phyloP scores from a whole-genome alignment of 2,113 vertebrate genomes.

The Cynocephalus volans region DNA sequence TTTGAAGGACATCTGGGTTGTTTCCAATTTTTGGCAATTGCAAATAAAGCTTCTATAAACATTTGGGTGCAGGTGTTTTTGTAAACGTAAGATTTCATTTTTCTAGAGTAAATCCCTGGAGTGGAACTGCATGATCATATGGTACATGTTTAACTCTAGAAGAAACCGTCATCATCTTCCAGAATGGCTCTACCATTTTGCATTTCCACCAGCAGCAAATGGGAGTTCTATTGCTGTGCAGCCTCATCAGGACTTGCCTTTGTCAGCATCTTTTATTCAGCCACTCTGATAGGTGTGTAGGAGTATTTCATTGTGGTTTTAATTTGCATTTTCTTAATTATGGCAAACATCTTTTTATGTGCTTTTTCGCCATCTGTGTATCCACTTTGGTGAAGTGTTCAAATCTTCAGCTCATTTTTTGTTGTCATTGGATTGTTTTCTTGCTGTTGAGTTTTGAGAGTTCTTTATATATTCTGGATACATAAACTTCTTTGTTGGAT shows the following conservation, averaged over 20 bases:
- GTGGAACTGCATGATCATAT: too few species aligned
- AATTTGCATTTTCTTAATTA: too few species aligned
- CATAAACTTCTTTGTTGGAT: neutral
- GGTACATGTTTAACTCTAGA: too few species aligned
- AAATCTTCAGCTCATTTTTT: neutral
- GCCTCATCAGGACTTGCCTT: too few species aligned
- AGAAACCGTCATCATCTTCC: neutral
- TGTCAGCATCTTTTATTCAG: neutral
- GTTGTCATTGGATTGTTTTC: neutral
- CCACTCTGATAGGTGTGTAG: neutral
- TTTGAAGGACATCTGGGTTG: neutral
- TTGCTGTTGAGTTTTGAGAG: conserved; percentile 18
- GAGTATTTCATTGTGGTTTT: too few species aligned
- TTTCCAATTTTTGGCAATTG: neutral
- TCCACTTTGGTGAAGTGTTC: neutral
- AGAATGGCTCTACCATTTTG: neutral
- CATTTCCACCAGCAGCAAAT: neutral
- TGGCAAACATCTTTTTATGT: neutral
- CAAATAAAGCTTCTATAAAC: neutral
- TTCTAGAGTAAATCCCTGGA: too few species aligned
- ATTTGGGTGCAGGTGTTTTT: neutral
- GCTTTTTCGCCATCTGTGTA: neutral
- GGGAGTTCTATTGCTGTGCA: too few species aligned
- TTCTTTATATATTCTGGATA: neutral
- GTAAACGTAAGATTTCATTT: neutral